Evolutionary conservation across 2,797 vertebrate species (phyloP), one percentile per base, ranked within the genome.

Genomic region (Phrynocephalus vlangalii): DNA sequence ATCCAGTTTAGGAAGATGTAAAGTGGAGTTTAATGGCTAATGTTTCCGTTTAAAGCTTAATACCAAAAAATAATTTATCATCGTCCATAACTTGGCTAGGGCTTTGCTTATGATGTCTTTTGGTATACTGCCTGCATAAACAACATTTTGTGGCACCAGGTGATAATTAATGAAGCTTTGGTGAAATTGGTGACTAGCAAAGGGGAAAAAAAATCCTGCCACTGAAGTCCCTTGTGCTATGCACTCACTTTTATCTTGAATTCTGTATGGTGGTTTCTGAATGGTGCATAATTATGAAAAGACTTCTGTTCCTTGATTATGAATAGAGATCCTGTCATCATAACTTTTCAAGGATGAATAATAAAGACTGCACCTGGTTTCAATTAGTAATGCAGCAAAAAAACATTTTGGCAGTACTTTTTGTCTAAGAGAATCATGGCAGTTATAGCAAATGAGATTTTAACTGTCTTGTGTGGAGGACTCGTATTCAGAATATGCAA

Each of bases 281-380:
- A 97, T 97, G 94, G 93, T 94, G 91, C 93, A 88, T 97, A 97
- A 97, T 97, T 97, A 96, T 96, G 96, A 97, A 97, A 97, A 93
- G 96, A 96, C 95, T 96, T 95, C 96, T 96, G 92, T 95, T 96
- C 94, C 95, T 95, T 20, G 92, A 94, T 94, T 96, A 95, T 95
- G 96, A 96, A 95, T 95, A 97, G 95, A 96, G 96, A 96, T 96
- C 94, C 94, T 96, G 92, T 96, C 96, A 96, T 97, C 97, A 96
- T 95, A 96, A 96, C 93, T 96, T 96, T 97, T 97, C 96, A 97
- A 95, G 95, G 95, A 96, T 95, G 96, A 97, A 97, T 97, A 97
- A 96, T 97, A 95, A 96, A 95, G 91, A 91, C 95, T 96, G 96
- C 96, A 97, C 96, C 96, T 97, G 96, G 94, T 96, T 97, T 96